phyloP scores from a whole-genome alignment of 2,797 vertebrate genomes.

The Molossus alvarezi region DNA sequence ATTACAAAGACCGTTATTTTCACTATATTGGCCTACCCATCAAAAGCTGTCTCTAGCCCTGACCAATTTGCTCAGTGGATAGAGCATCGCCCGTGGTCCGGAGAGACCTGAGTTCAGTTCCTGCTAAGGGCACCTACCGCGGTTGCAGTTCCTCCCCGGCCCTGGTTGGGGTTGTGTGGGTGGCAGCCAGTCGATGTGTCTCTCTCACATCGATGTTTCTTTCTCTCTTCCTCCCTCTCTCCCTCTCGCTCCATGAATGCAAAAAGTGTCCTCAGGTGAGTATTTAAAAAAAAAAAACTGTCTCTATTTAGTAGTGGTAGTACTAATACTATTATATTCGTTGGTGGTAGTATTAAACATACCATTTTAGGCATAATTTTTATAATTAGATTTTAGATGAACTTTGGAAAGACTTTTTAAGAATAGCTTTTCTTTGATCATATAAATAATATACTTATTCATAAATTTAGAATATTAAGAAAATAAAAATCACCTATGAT shows the following conservation, averaged over 20 bases:
- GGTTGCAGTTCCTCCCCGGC: no score
- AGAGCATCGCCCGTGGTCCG: no score
- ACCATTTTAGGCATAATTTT: neutral
- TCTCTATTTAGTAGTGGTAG: neutral
- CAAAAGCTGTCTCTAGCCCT: neutral
- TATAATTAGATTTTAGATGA: conserved; percentile 24
- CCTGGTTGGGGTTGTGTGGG: no score
- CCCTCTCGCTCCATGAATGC: no score
- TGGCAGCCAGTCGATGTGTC: no score
- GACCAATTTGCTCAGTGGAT: no score
- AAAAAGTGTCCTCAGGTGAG: no score
- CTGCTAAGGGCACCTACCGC: no score
- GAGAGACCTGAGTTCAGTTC: no score
- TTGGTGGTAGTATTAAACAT: neutral
- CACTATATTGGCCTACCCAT: neutral
- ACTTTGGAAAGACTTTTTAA: conserved; percentile 33
- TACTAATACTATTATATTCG: neutral
- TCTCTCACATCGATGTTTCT: no score
- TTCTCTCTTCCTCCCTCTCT: no score
- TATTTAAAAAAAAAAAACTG: neutral
- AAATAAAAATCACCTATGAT: conserved; percentile 44
- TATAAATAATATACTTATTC: neutral
- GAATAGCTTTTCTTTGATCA: conserved; percentile 56
- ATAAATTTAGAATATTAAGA: conserved; percentile 54
- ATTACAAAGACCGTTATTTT: neutral